Evolutionary conservation across 2,888 invertebrate genomes (phyloP), one percentile per base, ranked within the genome.

Genomic region (Lapara coniferarum): DNA sequence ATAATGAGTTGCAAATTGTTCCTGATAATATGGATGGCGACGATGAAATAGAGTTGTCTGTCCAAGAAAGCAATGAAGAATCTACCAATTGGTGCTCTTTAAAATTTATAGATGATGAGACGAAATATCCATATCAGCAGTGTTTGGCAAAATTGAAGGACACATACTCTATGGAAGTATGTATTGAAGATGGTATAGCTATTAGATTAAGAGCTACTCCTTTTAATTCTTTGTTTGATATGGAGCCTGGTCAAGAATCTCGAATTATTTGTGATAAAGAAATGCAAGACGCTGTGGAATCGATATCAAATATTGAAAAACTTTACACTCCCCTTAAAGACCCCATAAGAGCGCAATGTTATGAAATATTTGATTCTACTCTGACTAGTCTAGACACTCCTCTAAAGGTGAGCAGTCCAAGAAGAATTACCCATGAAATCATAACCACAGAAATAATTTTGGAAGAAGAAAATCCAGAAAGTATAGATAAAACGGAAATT

Each of bases 301-400:
- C 91, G 5, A 92, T 92, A 78, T 81, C 81, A 49, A 85, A 87
- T 74, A 81, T 85, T 44, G 88, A 89, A 12, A 88, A 77, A 72
- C 76, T 92, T 52, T 91, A 91, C 69, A 92, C 93, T 58, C 93
- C 93, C 25, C 77, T 89, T 68, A 93, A 93, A 79, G 86, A 91
- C 71, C 75, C 80, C 16, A 71, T 81, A 37, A 87, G 86, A 79
- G 80, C 79, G 6, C 86, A 89, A 74, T 91, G 87, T 75, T 88
- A 85, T 70, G 89, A 92, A 73, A 88, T 93, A 78, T 93, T 93
- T 78, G 92, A 93, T 79, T 93, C 93, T 0, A 92, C 93, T 10
- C 78, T 93, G 55, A 90, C 92, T 2, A 93, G 93, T 76, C 83
- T 93, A 75, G 93, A 93, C 75, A 93, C 93, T 13, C 93, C 93